These are phyloP conservation scores for Ferrisia virgata DNA, from an alignment of 2,888 invertebrate species.

Conservation along the genomic window DNA sequence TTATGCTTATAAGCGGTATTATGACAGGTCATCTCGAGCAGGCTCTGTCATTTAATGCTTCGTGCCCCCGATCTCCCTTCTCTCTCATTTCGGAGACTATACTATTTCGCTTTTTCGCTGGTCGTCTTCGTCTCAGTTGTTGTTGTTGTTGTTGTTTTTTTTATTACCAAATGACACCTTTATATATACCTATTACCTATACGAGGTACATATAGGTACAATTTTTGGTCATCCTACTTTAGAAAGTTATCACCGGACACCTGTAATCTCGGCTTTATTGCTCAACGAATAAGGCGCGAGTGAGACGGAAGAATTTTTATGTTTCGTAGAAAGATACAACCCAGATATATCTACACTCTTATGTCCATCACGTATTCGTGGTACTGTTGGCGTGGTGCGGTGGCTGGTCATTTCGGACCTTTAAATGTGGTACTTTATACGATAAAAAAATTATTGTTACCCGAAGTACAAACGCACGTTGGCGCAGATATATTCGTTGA, in stretches of 20 bases:
- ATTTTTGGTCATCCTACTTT: conserved; percentile 43
- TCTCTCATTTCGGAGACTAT: not conserved
- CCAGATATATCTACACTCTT: too few species aligned
- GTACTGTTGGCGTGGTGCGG: not conserved
- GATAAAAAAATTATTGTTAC: too few species aligned
- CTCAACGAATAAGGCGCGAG: not conserved
- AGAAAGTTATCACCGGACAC: conserved; percentile 44
- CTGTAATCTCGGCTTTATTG: conserved; percentile 41
- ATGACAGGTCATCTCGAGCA: conserved; percentile 40
- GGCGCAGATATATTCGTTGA: too few species aligned
- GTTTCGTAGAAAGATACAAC: conserved; percentile 23
- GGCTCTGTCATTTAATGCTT: conserved; percentile 41
- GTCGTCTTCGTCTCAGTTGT: not conserved
- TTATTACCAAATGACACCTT: conserved; percentile 45
- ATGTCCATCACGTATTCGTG: not conserved
- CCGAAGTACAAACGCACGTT: too few species aligned
- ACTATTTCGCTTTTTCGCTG: not conserved
- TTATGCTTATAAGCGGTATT: conserved; percentile 43
- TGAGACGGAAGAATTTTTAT: conserved; percentile 29
- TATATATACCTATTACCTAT: too few species aligned
- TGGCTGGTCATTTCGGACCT: not conserved
- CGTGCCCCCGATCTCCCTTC: not conserved
- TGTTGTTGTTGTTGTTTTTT: conserved; percentile 20
- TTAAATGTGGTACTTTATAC: too few species aligned
- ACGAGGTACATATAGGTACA: too few species aligned